Evolutionary conservation across 2,113 vertebrate genomes (phyloP), one percentile per base, ranked within the genome.

Genomic region (Grus americana): DNA sequence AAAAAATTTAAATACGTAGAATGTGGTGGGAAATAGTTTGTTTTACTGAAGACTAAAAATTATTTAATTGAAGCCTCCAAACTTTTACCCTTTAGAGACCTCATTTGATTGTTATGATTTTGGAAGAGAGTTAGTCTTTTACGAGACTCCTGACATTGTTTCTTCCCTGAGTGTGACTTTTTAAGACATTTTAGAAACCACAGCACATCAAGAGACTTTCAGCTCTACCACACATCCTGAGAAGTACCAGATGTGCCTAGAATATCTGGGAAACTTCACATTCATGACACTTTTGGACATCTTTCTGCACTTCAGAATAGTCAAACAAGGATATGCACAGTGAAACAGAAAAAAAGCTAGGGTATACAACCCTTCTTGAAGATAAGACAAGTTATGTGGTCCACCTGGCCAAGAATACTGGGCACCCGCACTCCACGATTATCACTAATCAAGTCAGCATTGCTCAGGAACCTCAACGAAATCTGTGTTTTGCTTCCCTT

Each of bases 141-240:
- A 68, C 26, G 65, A 91, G 58, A 34, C 50, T 88, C 42, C 59
- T 90, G 59, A 83, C 24, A 89, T 82, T 86, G 50, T 58, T 92
- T 61, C 52, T 72, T 68, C 29, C 40, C 15, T 3, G 1, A 8
- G 27, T 49, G 57, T 86, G 72, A 87, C 30, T 75, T 93, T 93
- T 90, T 15, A 89, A 92, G 44, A 79, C 62, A 87, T 87, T 73
- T 91, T 91, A 70, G 50, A 87, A 92, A 92, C 44, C 68, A 79
- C 52, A 84, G 58, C 36, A 67, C 34, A 61, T 49, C 44, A 72
- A 74, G 61, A 24, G 57, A 93, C 66, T 85, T 94, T 87, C 42
- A 89, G 27, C 38, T 74, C 87, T 49, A 74, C 65, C 12, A 79
- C 1, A 0, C 21, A 75, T 52, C n/a, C 29, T 85, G 49, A 85